phyloP scores from a whole-genome alignment of 2,888 invertebrate species.

The Isoperla grammatica region DNA sequence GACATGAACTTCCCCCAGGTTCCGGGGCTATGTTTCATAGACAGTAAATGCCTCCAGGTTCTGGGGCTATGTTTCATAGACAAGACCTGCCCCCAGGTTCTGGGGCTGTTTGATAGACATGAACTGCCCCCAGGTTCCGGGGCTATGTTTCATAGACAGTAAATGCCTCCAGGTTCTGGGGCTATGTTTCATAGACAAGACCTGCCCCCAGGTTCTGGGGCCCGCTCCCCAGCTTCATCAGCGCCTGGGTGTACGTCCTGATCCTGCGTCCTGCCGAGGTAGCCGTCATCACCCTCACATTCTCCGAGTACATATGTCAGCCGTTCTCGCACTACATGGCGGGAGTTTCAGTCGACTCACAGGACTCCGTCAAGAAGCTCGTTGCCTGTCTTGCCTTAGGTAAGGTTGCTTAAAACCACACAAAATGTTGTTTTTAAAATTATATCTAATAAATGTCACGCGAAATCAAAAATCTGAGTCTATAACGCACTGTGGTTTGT shows the following conservation, averaged over 20 bases:
- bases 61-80: too few species aligned
- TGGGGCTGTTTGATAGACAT: too few species aligned
- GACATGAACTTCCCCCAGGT: too few species aligned
- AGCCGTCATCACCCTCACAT: slow-evolving; percentile 69
- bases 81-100: slow-evolving; percentile 47
- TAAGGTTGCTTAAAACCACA: slow-evolving; percentile 40
- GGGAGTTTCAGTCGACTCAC: slow-evolving; percentile 40
- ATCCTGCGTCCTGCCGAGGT: slow-evolving; percentile 72
- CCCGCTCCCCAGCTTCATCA: slow-evolving; percentile 65
- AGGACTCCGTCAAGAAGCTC: slow-evolving; percentile 53
- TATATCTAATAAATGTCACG: background rate
- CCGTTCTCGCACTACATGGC: slow-evolving; percentile 52
- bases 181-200: too few species aligned
- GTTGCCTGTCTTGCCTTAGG: slow-evolving; percentile 59
- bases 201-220: slow-evolving; percentile 58
- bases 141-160: too few species aligned
- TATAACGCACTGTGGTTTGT: background rate
- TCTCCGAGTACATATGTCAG: slow-evolving; percentile 67
- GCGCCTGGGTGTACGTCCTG: slow-evolving; percentile 71
- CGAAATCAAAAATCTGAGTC: too few species aligned
- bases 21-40: too few species aligned
- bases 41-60: too few species aligned
- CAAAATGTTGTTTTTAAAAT: background rate
- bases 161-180: too few species aligned
- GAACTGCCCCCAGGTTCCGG: too few species aligned